These are phyloP conservation scores for Melanotaenia nigrans DNA, from an alignment of 2,797 vertebrate species.

Conservation along the genomic window DNA sequence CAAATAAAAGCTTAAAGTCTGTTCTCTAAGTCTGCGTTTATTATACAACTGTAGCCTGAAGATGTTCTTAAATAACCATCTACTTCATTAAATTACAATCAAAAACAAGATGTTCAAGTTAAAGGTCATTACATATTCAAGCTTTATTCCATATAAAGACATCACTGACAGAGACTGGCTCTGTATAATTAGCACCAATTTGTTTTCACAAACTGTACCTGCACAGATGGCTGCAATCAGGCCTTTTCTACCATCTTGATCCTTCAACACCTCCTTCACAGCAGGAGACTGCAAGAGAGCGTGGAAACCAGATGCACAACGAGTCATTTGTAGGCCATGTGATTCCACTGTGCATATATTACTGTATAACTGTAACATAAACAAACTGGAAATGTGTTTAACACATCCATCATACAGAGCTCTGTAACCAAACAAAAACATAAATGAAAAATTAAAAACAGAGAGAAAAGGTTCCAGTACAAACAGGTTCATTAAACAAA, in stretches of 20 bases:
- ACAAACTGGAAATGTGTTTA: slow-evolving; percentile 20
- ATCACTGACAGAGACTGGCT: neutral
- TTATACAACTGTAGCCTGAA: too few species aligned
- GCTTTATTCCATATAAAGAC: slow-evolving; percentile 7
- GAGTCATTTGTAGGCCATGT: slow-evolving; percentile 44
- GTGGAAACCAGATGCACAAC: slow-evolving; percentile 52
- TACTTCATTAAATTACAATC: neutral
- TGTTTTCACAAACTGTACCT: slow-evolving; percentile 81
- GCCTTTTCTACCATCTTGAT: slow-evolving; percentile 92
- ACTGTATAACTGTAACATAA: slow-evolving; percentile 8
- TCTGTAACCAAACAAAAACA: neutral
- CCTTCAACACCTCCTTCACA: slow-evolving; percentile 93
- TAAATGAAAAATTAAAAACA: neutral
- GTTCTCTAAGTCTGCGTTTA: neutral
- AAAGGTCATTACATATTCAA: slow-evolving; percentile 15
- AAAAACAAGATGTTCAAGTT: slow-evolving; percentile 7
- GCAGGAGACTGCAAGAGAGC: slow-evolving; percentile 84
- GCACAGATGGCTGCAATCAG: slow-evolving; percentile 98
- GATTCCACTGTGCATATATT: slow-evolving; percentile 23
- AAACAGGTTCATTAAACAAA: neutral
- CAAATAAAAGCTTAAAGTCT: neutral
- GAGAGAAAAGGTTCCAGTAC: neutral
- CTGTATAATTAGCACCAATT: slow-evolving; percentile 24
- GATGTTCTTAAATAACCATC: neutral
- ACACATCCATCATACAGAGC: neutral